Evolutionary conservation across 2,888 invertebrate genomes (phyloP).

Genomic region (Arge pagana): DNA sequence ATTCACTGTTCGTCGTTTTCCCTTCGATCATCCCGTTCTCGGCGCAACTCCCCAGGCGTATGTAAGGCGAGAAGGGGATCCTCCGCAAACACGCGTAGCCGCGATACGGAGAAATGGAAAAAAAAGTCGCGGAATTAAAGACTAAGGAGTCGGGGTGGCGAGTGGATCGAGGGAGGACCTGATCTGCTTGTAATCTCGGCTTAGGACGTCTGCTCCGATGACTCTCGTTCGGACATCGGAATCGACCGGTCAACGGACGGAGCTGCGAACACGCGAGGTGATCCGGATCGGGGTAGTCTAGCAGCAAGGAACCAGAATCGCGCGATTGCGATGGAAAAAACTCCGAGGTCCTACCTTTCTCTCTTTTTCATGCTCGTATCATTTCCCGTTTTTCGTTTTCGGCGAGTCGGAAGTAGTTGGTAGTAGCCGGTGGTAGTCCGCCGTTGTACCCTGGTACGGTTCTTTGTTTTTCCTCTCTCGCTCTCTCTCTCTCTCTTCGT

Average conservation of each 20-base stretch:
- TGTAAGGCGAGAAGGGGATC: conserved; percentile 18
- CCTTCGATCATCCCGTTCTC: conserved; percentile 15
- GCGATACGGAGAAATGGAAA: conserved; percentile 29
- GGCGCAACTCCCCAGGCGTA: conserved; percentile 23
- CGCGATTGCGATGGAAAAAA: too few relatives aligned
- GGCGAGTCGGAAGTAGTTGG: conserved; percentile 46
- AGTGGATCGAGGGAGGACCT: conserved; percentile 50
- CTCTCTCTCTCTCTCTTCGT: conserved; percentile 28
- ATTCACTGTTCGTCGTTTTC: conserved; percentile 40
- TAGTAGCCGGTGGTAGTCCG: too few relatives aligned
- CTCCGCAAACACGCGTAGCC: conserved; percentile 18
- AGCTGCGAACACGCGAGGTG: too few relatives aligned
- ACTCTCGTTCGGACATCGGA: conserved; percentile 26
- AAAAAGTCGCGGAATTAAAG: conserved; percentile 39
- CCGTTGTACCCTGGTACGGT: too few relatives aligned
- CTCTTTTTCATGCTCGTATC: too few relatives aligned
- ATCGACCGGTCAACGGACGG: too few relatives aligned
- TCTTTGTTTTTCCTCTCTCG: conserved; percentile 22
- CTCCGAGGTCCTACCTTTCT: conserved; percentile 33
- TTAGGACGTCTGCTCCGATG: conserved; percentile 41
- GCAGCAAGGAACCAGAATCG: too few relatives aligned
- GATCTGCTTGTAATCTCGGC: conserved; percentile 50
- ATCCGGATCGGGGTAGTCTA: too few relatives aligned
- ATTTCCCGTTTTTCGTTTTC: conserved; percentile 34
- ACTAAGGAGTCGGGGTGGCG: conserved; percentile 27